These are phyloP conservation scores for Epinephelus fuscoguttatus DNA, from an alignment of 2,113 vertebrate genomes.

Conservation along the genomic window DNA sequence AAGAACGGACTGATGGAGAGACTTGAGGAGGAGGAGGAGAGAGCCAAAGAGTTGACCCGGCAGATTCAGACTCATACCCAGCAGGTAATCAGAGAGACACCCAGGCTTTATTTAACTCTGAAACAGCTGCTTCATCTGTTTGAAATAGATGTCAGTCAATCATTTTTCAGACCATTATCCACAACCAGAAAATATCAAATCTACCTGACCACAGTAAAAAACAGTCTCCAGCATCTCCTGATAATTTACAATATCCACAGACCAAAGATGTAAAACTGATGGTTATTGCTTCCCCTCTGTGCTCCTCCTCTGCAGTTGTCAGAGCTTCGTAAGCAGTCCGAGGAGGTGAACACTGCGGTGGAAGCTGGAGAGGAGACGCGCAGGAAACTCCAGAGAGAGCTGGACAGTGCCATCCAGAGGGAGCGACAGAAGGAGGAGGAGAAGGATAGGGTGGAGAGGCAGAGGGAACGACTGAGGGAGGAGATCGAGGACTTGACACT, in stretches of 20 bases:
- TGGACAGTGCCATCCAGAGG: slow-evolving; percentile 85
- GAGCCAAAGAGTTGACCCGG: slow-evolving; percentile 81
- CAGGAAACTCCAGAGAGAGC: slow-evolving; percentile 88
- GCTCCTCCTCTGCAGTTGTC: slow-evolving; percentile 78
- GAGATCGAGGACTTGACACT: slow-evolving; percentile 91
- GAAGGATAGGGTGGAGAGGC: slow-evolving; percentile 86
- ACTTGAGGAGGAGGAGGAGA: slow-evolving; percentile 90
- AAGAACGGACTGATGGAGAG: slow-evolving; percentile 87
- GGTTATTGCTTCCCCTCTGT: neutral
- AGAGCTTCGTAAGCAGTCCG: slow-evolving; percentile 88
- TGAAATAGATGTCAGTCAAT: neutral
- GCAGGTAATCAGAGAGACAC: slow-evolving; percentile 75
- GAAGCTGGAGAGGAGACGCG: slow-evolving; percentile 88
- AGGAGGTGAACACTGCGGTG: slow-evolving; percentile 87
- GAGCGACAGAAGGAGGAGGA: slow-evolving; percentile 89
- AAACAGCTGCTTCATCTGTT: neutral
- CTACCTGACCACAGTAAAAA: neutral
- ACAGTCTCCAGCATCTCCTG: neutral
- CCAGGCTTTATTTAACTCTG: neutral
- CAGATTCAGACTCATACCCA: slow-evolving; percentile 86
- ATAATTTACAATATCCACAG: neutral
- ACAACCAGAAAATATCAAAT: neutral
- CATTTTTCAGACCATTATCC: neutral
- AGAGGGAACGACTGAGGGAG: slow-evolving; percentile 89
- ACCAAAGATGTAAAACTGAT: neutral